Base-by-base conservation (phyloP, 2,113 vertebrate species). In the Lota lota region DNA sequence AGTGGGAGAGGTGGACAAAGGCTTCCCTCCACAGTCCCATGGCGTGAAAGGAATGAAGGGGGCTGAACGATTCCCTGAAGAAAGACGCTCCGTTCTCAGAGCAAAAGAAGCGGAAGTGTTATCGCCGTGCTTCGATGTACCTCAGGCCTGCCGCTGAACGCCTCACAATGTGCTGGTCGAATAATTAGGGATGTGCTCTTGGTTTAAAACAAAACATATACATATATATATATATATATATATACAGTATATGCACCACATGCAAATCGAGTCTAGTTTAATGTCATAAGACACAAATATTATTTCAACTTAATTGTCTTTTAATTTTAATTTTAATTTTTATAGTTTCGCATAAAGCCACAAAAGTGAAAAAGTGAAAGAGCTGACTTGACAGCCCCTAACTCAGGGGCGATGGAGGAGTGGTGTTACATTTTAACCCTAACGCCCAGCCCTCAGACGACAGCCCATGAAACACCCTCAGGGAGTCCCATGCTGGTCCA, bases 101-200 rank as follows among this genome's bases (percentile, higher is more conserved):
- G 87, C 87, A 74, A 88, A 14, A 89, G 86, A 90, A 92, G 78
- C 85, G 91, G 91, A 92, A 94, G 91, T 92, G 90, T 92, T 92
- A 87, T 92, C 92, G 89, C 14, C 21, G 85, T 86, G 85, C 53
- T 56, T 7, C 40, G 53, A n/a, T 56, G 53, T 56, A 1, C 16
- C 53, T n/a, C 53, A 18, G 16, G n/a, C 18, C 53, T 2, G 11
- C 51, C 53, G n/a, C 5, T 18, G 53, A 18, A 56, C 53, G 0
- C 16, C 53, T 18, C 53, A n/a, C 10, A 47, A 56, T 14, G 51
- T 14, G 16, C 5, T 7, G 10, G 16, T 1, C 18, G n/a, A n/a
- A 56, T 56, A 56, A 56, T n/a, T 2, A 56, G 53, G 53, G n/a
- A 56, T 1, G 7, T 14, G 14, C 53, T 56, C n/a, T 1, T 33